Evolutionary conservation across 92 coral and sea anemone species (phyloP).

Genomic region (Montipora capitata): DNA sequence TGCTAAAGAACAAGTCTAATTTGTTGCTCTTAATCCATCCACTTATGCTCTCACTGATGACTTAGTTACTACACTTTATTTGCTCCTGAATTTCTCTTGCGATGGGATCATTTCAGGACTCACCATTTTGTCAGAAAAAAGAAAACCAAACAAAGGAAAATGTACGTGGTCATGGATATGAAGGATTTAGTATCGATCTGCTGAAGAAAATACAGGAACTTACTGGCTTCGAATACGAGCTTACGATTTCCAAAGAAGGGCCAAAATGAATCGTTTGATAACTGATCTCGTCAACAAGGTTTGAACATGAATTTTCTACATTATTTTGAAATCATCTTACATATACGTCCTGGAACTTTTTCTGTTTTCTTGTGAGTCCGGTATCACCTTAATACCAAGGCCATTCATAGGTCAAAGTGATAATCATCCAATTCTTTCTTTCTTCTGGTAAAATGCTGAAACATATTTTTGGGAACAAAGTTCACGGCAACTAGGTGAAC

Average conservation of each 20-base stretch:
- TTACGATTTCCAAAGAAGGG: constrained; percentile 70
- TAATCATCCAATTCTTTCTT: too few relatives aligned
- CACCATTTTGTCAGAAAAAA: constrained; percentile 83
- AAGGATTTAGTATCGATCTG: constrained; percentile 92
- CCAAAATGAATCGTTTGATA: constrained; percentile 70
- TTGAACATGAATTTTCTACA: too few relatives aligned
- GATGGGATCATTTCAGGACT: constrained; percentile 61
- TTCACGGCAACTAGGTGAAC: too few relatives aligned
- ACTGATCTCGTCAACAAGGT: constrained; percentile 83
- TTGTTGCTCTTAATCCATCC: too few relatives aligned
- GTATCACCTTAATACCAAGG: too few relatives aligned
- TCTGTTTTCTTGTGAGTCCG: too few relatives aligned
- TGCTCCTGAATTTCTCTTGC: background rate
- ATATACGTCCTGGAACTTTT: too few relatives aligned
- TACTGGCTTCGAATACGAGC: constrained; percentile 77
- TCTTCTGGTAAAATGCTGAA: too few relatives aligned
- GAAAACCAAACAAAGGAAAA: constrained; percentile 39
- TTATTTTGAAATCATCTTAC: too few relatives aligned
- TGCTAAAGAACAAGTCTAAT: too few relatives aligned
- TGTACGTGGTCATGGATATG: constrained; percentile 61
- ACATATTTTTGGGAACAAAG: too few relatives aligned
- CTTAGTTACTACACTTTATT: background rate
- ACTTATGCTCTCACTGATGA: background rate
- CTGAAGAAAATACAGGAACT: constrained; percentile 67
- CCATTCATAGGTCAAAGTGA: too few relatives aligned